A percentile compares a stretch with the other conserved stretches of the same genome.
These are phyloP conservation scores for Aeoliscus strigatus DNA, from an alignment of 2,797 vertebrate species.

Conservation along the genomic window DNA sequence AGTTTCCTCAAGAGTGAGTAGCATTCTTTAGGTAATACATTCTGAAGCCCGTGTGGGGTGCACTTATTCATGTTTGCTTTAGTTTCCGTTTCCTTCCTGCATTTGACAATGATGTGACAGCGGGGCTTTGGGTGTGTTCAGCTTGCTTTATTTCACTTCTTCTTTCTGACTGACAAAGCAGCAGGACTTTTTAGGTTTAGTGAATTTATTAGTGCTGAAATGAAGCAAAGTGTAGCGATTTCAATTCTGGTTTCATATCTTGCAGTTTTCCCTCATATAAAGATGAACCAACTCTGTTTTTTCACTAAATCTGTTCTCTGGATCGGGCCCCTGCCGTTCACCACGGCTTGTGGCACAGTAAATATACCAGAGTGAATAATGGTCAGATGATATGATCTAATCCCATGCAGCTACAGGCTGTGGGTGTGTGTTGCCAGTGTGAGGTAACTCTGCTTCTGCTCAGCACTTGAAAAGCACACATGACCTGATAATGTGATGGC, in stretches of 20 bases:
- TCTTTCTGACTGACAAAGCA: conserved; percentile 41
- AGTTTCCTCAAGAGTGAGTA: too few relatives aligned
- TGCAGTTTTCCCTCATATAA: too few relatives aligned
- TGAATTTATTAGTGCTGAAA: too few relatives aligned
- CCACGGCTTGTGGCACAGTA: conserved; percentile 2
- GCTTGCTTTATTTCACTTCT: conserved; percentile 6
- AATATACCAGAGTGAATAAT: conserved; percentile 9
- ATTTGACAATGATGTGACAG: neutral
- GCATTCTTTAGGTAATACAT: too few relatives aligned
- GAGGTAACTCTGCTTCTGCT: conserved; percentile 22
- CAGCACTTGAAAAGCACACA: conserved; percentile 12
- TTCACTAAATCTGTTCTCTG: too few relatives aligned
- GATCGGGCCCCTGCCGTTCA: too few relatives aligned
- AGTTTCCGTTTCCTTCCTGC: neutral
- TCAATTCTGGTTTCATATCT: too few relatives aligned
- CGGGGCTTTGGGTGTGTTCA: conserved; percentile 23
- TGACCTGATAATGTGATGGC: conserved; percentile 14
- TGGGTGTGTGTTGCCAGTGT: conserved; percentile 1
- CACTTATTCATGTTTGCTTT: too few relatives aligned
- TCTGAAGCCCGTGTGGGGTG: too few relatives aligned
- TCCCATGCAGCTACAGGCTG: neutral
- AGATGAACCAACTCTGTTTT: neutral
- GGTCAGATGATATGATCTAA: too few relatives aligned
- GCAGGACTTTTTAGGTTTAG: too few relatives aligned
- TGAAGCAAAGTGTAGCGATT: too few relatives aligned